Evolutionary conservation across 2,888 invertebrate species (phyloP).

Genomic region (Ichneumon xanthorius): DNA sequence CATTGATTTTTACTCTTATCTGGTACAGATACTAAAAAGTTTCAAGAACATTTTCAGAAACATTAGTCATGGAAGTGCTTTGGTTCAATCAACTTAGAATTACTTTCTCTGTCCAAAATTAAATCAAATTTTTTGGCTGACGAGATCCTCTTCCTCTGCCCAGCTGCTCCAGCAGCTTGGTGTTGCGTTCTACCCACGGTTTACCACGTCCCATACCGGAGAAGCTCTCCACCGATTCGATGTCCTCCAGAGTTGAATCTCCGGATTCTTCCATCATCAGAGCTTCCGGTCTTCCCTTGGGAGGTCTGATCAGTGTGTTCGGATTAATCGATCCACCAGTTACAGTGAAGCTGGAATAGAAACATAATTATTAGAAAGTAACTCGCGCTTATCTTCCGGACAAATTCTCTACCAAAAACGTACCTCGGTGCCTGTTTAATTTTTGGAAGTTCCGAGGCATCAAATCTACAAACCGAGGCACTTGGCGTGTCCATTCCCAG

Average conservation of each 20-base stretch:
- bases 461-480: not conserved
- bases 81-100: not conserved
- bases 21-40: not conserved
- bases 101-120: not conserved
- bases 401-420: not conserved
- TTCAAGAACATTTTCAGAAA: not conserved
- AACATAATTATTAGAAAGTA: not conserved
- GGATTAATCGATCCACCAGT: not conserved
- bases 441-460: not conserved
- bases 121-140: not conserved
- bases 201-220: constrained; percentile 64
- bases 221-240: constrained; percentile 64
- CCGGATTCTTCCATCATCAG: constrained; percentile 59
- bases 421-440: not conserved
- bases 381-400: not conserved
- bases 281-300: constrained; percentile 56
- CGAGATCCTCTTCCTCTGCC: constrained; percentile 52
- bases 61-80: constrained; percentile 5
- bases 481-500: not conserved
- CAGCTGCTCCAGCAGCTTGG: constrained; percentile 6
- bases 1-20: not conserved
- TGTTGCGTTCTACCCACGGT: not conserved
- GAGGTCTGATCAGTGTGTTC: constrained; percentile 27
- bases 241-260: constrained; percentile 61
- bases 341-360: not conserved